Evolutionary conservation across 1,140 invertebrate species (phyloP), one percentile per base, ranked within the genome.

Genomic region (Limonius californicus): DNA sequence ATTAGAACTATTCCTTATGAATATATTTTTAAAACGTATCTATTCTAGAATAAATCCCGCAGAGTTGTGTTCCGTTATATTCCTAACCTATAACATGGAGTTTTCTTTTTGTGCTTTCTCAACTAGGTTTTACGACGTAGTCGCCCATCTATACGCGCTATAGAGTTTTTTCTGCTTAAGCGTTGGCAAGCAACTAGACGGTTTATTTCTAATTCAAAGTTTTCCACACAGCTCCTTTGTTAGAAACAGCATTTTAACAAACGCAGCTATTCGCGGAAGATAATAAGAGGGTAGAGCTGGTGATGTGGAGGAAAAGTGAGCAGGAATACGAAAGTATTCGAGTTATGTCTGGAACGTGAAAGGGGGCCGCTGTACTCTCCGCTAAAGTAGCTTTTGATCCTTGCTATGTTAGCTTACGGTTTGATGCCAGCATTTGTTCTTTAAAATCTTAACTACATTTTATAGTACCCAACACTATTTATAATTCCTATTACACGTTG

Each of bases 71-170:
- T 6, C 42, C 42, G 42, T 45, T 45, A 45, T 45, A 45, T n/a
- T 45, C 14, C 16, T 45, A 45, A 45, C 2, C 42, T 45, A 45
- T 45, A 45, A 45, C 42, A 45, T 45, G n/a, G 14, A 2, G 16
- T 45, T 45, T 15, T 45, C 14, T 35, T 59, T 50, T 59, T 45
- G 12, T 27, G 50, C 21, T 53, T 59, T 50, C 45, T 59, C 57
- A 63, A 66, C 62, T 60, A 66, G 62, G 23, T 68, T 69, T 69
- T 69, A 69, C 66, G 68, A 69, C 43, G 54, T 30, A 61, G 63
- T 63, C 61, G 66, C 45, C 63, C 66, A 58, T 54, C 64, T 68
- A 45, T 45, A 45, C 42, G 16, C 42, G 65, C 62, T 69, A 65
- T 55, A 59, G 57, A 59, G 62, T 55, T 68, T 27, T 68, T 68